These are phyloP conservation scores for Catostomus latipinnis DNA, from an alignment of 2,797 vertebrate genomes.

Conservation along the genomic window DNA sequence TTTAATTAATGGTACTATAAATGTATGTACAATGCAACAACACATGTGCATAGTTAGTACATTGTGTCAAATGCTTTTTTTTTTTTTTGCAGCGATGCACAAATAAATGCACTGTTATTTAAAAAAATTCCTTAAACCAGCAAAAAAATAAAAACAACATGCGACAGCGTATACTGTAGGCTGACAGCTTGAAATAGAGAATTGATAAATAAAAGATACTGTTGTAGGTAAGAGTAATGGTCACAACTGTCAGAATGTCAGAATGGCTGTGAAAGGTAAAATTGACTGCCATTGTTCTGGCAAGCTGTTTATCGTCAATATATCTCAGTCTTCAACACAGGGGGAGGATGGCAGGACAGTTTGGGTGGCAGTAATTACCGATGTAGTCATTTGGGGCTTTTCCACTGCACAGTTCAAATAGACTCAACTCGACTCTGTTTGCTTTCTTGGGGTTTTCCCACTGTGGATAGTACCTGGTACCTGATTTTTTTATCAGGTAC, in stretches of 20 bases:
- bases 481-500: too few species aligned
- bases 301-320: conserved; percentile 24
- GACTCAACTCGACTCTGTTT: too few species aligned
- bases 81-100: too few species aligned
- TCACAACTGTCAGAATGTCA: conserved; percentile 9
- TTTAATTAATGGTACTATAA: too few species aligned
- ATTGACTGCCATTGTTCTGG: conserved; percentile 3
- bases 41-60: too few species aligned
- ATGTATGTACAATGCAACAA: too few species aligned
- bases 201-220: conserved; percentile 30
- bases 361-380: conserved; percentile 66
- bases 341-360: conserved; percentile 51
- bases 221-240: conserved; percentile 13
- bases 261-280: conserved; percentile 4
- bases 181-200: conserved; percentile 2
- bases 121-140: not conserved
- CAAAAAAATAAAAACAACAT: conserved; percentile 9
- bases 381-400: conserved; percentile 57
- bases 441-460: too few species aligned
- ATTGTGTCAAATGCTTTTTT: too few species aligned
- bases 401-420: too few species aligned
- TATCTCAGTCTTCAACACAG: conserved; percentile 12
- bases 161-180: not conserved
- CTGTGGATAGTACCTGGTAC: too few species aligned
- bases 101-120: conserved; percentile 15